Evolutionary conservation across 2,888 invertebrate genomes (phyloP).

Genomic region (Apamea sordens): DNA sequence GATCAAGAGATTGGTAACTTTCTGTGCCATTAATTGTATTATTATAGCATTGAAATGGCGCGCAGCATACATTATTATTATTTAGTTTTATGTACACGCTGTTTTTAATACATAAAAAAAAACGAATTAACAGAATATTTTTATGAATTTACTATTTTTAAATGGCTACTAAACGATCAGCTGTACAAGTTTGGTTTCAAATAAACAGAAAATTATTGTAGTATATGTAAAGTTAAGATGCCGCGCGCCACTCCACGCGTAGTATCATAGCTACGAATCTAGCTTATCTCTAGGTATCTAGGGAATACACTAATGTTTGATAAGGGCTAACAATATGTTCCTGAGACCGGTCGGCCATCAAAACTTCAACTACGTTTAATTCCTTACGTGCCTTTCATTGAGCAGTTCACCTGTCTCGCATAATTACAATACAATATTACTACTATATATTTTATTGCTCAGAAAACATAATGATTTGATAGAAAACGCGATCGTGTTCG

Average conservation of each 20-base stretch:
- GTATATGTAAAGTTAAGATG: slow-evolving; percentile 49
- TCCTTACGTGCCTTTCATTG: slow-evolving; percentile 87
- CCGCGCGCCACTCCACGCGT: slow-evolving; percentile 64
- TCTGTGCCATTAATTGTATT: slow-evolving; percentile 70
- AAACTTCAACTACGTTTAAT: slow-evolving; percentile 83
- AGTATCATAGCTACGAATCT: slow-evolving; percentile 76
- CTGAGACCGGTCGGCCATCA: slow-evolving; percentile 70
- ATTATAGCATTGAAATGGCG: slow-evolving; percentile 70
- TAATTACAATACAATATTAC: slow-evolving; percentile 73
- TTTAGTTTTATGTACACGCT: slow-evolving; percentile 45
- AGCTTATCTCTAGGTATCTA: slow-evolving; percentile 83
- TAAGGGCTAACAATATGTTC: slow-evolving; percentile 75
- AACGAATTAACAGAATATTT: not conserved
- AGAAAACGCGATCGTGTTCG: slow-evolving; percentile 44
- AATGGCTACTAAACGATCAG: slow-evolving; percentile 1
- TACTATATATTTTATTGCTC: slow-evolving; percentile 78
- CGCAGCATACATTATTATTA: slow-evolving; percentile 8
- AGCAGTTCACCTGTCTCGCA: slow-evolving; percentile 83
- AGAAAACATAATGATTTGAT: slow-evolving; percentile 73
- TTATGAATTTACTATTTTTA: not conserved
- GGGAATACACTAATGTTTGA: slow-evolving; percentile 80
- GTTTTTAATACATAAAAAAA: not conserved
- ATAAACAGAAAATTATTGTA: not conserved
- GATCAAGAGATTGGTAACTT: slow-evolving; percentile 50
- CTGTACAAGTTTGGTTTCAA: slow-evolving; percentile 30